phyloP scores from a whole-genome alignment of 2,113 vertebrate genomes.

The Loxodonta africana region DNA sequence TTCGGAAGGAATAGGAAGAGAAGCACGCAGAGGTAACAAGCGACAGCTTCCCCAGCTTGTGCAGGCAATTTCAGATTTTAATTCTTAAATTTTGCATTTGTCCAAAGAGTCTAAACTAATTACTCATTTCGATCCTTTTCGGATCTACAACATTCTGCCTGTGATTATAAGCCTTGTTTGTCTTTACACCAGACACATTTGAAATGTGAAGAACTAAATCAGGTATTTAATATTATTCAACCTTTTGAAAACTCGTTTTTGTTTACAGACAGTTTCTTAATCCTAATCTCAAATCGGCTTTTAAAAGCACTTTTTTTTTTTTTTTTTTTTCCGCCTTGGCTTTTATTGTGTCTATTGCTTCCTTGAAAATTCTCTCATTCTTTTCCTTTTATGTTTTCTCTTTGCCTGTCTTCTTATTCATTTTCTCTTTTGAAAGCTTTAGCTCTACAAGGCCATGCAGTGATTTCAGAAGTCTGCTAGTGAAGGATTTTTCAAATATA shows the following conservation, averaged over 20 bases:
- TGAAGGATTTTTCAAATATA: slow-evolving; percentile 58
- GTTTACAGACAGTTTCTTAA: slow-evolving; percentile 39
- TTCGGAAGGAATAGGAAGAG: background rate
- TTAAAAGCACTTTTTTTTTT: slow-evolving; percentile 14
- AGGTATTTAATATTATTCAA: background rate
- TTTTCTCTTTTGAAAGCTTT: slow-evolving; percentile 57
- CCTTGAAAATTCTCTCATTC: background rate
- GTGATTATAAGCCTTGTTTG: slow-evolving; percentile 8
- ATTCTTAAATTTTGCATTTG: slow-evolving; percentile 17
- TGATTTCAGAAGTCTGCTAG: slow-evolving; percentile 54
- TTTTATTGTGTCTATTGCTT: background rate
- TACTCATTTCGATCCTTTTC: background rate
- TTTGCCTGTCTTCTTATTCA: slow-evolving; percentile 26
- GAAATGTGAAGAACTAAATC: slow-evolving; percentile 19
- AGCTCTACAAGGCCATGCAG: slow-evolving; percentile 20
- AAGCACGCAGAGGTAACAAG: background rate
- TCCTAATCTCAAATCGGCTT: slow-evolving; percentile 35
- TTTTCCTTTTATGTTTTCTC: background rate
- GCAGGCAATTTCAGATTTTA: background rate
- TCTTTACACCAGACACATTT: background rate
- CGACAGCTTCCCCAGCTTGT: background rate
- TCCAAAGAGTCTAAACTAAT: background rate
- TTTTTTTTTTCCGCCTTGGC: background rate
- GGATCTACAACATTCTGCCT: background rate
- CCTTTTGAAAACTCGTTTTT: slow-evolving; percentile 14